Percentiles rank a stretch among this genome's conserved stretches.
Conservation (phyloP, 2,888 invertebrate species). For the Eugnorisma glareosa region DNA sequence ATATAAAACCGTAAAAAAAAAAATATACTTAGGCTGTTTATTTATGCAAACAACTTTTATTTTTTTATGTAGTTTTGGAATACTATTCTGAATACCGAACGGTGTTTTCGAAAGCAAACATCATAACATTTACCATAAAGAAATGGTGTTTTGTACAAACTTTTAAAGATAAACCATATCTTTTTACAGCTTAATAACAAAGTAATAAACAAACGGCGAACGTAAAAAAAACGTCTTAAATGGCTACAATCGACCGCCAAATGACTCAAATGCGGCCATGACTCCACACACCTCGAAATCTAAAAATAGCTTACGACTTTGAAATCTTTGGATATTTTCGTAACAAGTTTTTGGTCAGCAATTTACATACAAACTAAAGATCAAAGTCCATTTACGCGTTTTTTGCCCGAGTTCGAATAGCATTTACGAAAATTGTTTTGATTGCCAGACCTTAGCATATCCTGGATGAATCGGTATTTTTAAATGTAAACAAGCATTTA, state of each 20-base stretch:
- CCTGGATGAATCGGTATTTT: not conserved
- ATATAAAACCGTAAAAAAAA: not conserved
- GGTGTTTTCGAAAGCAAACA: slow-evolving; percentile 21
- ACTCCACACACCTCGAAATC: slow-evolving; percentile 68
- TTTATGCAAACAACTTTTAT: not conserved
- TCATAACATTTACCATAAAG: slow-evolving; percentile 12
- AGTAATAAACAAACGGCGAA: slow-evolving; percentile 49
- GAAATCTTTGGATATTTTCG: slow-evolving; percentile 71
- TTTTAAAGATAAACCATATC: slow-evolving; percentile 36
- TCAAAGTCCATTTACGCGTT: slow-evolving; percentile 29
- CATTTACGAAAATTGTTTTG: slow-evolving; percentile 1
- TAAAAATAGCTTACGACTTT: slow-evolving; percentile 70
- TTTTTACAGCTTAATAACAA: slow-evolving; percentile 51
- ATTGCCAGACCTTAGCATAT: not conserved
- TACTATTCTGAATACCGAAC: not conserved
- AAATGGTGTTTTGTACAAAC: slow-evolving; percentile 6
- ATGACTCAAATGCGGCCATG: slow-evolving; percentile 69
- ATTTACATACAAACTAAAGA: slow-evolving; percentile 38
- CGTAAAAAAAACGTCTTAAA: slow-evolving; percentile 55
- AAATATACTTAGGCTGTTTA: not conserved
- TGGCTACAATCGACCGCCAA: slow-evolving; percentile 59
- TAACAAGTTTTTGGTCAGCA: slow-evolving; percentile 67
- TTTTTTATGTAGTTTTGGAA: not conserved
- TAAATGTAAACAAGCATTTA: not conserved
- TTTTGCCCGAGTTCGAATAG: not conserved